A percentile compares a stretch with the other conserved stretches of the same genome.
Evolutionary conservation across 2,888 invertebrate species (phyloP).

Genomic region (Trichogramma dendrolimi): DNA sequence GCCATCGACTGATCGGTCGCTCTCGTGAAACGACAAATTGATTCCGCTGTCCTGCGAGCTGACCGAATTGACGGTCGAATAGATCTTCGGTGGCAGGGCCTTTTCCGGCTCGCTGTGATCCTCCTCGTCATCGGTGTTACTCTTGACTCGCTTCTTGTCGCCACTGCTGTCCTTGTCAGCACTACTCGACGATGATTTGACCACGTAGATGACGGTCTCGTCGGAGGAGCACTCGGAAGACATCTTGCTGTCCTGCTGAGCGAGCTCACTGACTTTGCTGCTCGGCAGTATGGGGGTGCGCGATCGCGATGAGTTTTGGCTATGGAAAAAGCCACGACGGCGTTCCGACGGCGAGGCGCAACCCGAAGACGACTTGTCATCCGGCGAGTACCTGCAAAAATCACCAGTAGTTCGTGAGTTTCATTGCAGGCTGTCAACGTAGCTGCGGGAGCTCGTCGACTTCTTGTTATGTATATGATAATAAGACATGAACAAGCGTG

Average conservation of each 20-base stretch:
- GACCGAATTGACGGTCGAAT: constrained; percentile 66
- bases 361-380: constrained; percentile 45
- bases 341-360: constrained; percentile 47
- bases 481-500: too few relatives aligned
- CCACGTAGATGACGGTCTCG: constrained; percentile 51
- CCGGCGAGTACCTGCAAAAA: constrained; percentile 41
- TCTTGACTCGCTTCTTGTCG: constrained; percentile 24
- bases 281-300: constrained; percentile 28
- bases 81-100: constrained; percentile 56
- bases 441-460: too few relatives aligned
- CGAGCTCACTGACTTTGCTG: constrained; percentile 37
- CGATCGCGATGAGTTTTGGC: constrained; percentile 9
- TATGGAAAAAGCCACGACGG: constrained; percentile 30
- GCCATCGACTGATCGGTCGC: constrained; percentile 56
- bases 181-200: constrained; percentile 37
- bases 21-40: constrained; percentile 69
- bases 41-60: constrained; percentile 78
- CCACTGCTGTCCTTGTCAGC: constrained; percentile 2
- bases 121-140: constrained; percentile 51
- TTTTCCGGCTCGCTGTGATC: constrained; percentile 49
- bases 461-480: too few relatives aligned
- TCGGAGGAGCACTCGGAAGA: constrained; percentile 52
- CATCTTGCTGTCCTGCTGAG: constrained; percentile 48
- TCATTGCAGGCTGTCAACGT: too few relatives aligned
- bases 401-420: neutral